Evolutionary conservation across 2,797 vertebrate species (phyloP).

Genomic region (Acipenser transmontanus): DNA sequence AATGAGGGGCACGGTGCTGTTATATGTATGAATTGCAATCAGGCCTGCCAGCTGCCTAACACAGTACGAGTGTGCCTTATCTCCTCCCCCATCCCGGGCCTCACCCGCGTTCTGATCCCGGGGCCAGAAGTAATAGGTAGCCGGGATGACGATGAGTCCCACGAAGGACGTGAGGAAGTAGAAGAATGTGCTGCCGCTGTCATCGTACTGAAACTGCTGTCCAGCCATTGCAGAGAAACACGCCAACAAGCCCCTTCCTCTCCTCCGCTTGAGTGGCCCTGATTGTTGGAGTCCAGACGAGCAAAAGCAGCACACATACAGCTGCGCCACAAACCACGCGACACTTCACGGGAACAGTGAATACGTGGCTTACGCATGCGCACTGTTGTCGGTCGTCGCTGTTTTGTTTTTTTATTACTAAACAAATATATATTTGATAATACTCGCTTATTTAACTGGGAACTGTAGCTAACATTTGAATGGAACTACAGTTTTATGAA

Average conservation of each 20-base stretch:
- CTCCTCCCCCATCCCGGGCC: constrained; percentile 40
- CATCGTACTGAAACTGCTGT: constrained; percentile 98
- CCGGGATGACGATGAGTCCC: constrained; percentile 94
- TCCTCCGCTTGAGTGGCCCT: constrained; percentile 32
- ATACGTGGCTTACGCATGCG: constrained; percentile 40
- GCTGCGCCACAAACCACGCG: constrained; percentile 11
- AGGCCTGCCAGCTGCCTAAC: no score
- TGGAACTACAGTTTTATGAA: no score
- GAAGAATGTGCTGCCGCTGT: constrained; percentile 97
- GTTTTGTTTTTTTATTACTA: no score
- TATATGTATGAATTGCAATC: no score
- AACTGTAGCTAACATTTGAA: no score
- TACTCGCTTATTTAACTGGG: no score
- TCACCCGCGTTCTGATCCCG: constrained; percentile 95
- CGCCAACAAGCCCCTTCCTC: no score
- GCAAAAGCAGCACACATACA: constrained; percentile 3
- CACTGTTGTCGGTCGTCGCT: background rate
- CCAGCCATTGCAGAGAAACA: constrained; percentile 78
- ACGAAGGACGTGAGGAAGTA: constrained; percentile 98
- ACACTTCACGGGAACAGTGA: constrained; percentile 18
- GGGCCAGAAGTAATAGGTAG: constrained; percentile 97
- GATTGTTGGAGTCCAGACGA: constrained; percentile 28
- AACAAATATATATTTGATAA: no score
- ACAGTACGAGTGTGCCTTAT: no score
- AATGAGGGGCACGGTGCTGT: no score